Evolutionary conservation across 2,113 vertebrate species (phyloP).

Genomic region (Anolis sagrei): DNA sequence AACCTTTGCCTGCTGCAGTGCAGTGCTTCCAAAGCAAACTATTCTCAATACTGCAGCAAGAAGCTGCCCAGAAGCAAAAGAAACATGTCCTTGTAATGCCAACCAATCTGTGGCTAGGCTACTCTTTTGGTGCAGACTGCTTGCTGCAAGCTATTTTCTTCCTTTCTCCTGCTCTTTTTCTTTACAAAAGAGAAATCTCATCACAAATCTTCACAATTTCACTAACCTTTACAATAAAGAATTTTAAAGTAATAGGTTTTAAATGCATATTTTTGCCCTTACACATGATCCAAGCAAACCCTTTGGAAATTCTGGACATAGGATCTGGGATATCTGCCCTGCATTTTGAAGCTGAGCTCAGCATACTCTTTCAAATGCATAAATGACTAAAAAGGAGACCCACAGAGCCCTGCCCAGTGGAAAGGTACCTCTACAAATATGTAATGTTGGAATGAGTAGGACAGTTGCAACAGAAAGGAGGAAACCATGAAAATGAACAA

Average conservation of each 20-base stretch:
- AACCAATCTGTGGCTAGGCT: accelerated
- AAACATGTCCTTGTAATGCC: background rate
- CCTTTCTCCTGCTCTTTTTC: background rate
- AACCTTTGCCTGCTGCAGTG: conserved; percentile 24
- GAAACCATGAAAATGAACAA: too few relatives aligned
- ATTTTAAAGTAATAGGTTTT: background rate
- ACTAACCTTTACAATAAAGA: background rate
- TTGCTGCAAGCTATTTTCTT: background rate
- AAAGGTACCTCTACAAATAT: background rate
- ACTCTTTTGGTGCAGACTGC: background rate
- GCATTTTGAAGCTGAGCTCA: background rate
- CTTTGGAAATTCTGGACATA: background rate
- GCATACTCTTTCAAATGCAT: too few relatives aligned
- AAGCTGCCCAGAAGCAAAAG: conserved; percentile 2
- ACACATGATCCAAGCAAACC: background rate
- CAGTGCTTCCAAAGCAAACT: conserved; percentile 10
- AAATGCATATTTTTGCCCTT: background rate
- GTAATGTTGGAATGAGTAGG: background rate
- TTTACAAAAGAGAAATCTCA: background rate
- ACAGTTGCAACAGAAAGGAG: too few relatives aligned
- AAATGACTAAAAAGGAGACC: background rate
- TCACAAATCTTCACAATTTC: background rate
- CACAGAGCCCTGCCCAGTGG: background rate
- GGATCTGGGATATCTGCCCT: background rate
- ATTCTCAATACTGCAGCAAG: background rate